A percentile compares a stretch with the other conserved stretches of the same genome.
phyloP scores from a whole-genome alignment of 2,113 vertebrate species.

The Saccopteryx bilineata region DNA sequence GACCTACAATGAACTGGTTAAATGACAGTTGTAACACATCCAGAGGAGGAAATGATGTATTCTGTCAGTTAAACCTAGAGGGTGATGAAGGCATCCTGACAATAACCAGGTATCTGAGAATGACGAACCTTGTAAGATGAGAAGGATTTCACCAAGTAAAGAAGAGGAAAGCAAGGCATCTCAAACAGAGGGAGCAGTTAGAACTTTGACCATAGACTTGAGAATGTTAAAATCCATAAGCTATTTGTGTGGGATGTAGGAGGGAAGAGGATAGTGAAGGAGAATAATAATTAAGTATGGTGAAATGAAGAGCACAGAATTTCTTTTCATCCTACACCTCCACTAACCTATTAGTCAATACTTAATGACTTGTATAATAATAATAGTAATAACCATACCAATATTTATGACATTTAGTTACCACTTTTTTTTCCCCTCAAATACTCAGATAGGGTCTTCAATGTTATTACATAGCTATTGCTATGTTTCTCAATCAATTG shows the following conservation, averaged over 20 bases:
- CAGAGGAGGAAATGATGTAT: background rate
- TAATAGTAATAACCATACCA: background rate
- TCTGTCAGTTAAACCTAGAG: background rate
- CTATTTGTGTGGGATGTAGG: background rate
- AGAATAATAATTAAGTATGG: background rate
- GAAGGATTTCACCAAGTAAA: background rate
- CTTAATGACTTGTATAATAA: background rate
- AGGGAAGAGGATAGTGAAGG: background rate
- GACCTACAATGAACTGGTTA: background rate
- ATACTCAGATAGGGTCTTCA: background rate
- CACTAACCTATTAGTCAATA: background rate
- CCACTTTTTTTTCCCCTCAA: background rate
- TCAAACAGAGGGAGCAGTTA: background rate
- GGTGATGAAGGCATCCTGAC: background rate
- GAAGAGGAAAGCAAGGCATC: background rate
- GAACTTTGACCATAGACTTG: background rate
- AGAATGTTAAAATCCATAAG: background rate
- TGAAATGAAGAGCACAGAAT: background rate
- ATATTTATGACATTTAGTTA: constrained; percentile 21
- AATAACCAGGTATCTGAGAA: background rate
- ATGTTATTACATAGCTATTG: too few species aligned
- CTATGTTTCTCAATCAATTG: background rate
- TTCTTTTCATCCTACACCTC: background rate
- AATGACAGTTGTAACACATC: background rate
- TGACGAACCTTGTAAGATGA: background rate